phyloP scores from a whole-genome alignment of 2,888 invertebrate species.

The Alitta virens region DNA sequence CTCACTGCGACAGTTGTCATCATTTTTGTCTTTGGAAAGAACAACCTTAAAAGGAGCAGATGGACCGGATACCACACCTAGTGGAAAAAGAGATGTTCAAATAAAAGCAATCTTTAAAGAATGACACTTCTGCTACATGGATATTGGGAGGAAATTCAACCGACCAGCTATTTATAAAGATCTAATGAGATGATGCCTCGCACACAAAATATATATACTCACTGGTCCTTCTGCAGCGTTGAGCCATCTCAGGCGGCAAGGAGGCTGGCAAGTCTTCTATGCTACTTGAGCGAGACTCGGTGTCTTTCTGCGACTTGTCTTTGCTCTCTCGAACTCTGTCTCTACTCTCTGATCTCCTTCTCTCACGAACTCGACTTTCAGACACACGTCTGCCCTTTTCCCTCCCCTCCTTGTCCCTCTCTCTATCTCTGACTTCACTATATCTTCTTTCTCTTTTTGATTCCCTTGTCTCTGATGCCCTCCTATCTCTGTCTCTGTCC shows the following conservation, averaged over 20 bases:
- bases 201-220: too few relatives aligned
- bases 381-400: background rate
- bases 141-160: too few relatives aligned
- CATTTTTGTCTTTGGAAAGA: constrained; percentile 37
- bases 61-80: too few relatives aligned
- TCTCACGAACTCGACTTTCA: background rate
- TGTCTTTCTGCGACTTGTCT: background rate
- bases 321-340: background rate
- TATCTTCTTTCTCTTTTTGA: background rate
- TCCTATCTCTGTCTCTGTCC: constrained; percentile 2
- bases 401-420: background rate
- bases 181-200: too few relatives aligned
- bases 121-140: too few relatives aligned
- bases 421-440: background rate
- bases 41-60: constrained; percentile 26
- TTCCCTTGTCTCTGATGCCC: background rate
- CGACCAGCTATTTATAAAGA: too few relatives aligned
- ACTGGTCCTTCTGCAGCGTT: too few relatives aligned
- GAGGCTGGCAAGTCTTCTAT: too few relatives aligned
- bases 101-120: too few relatives aligned
- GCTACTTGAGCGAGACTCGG: background rate
- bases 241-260: too few relatives aligned
- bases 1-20: constrained; percentile 42
- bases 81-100: too few relatives aligned
- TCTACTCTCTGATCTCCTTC: background rate